These are phyloP conservation scores for Mizuhopecten yessoensis DNA, from an alignment of 1,140 invertebrate species.

Conservation along the genomic window DNA sequence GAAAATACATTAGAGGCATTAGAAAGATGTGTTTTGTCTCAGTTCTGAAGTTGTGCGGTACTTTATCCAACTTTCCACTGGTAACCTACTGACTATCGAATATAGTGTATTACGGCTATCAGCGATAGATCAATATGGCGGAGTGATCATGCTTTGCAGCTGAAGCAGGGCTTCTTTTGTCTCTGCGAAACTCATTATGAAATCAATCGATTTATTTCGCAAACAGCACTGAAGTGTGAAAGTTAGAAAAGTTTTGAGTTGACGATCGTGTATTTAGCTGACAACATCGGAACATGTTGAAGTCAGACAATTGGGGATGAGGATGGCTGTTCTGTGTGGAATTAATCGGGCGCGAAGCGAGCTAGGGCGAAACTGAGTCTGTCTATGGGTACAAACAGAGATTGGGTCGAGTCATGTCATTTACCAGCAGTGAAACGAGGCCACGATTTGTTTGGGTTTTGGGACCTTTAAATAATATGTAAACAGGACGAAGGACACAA, in stretches of 20 bases:
- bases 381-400: slow-evolving; percentile 23
- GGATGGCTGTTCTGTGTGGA: slow-evolving; percentile 17
- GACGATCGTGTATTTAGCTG: neutral
- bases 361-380: slow-evolving; percentile 8
- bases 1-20: neutral
- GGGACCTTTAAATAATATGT: slow-evolving; percentile 35
- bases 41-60: slow-evolving; percentile 25
- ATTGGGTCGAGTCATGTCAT: slow-evolving; percentile 33
- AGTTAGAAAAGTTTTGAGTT: slow-evolving; percentile 29
- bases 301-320: slow-evolving; percentile 21
- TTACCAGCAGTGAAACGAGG: slow-evolving; percentile 24
- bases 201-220: slow-evolving; percentile 10
- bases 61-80: neutral
- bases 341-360: slow-evolving; percentile 36
- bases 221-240: neutral
- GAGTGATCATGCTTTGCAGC: slow-evolving; percentile 31
- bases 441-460: slow-evolving; percentile 38
- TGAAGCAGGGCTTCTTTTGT: slow-evolving; percentile 11
- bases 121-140: slow-evolving; percentile 62
- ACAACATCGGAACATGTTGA: slow-evolving; percentile 38
- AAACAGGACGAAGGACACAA: neutral
- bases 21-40: slow-evolving; percentile 3
- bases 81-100: neutral
- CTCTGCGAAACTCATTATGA: neutral
- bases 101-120: slow-evolving; percentile 46